Conservation (phyloP, 2,888 invertebrate genomes). For the Lepidonotus clava region DNA sequence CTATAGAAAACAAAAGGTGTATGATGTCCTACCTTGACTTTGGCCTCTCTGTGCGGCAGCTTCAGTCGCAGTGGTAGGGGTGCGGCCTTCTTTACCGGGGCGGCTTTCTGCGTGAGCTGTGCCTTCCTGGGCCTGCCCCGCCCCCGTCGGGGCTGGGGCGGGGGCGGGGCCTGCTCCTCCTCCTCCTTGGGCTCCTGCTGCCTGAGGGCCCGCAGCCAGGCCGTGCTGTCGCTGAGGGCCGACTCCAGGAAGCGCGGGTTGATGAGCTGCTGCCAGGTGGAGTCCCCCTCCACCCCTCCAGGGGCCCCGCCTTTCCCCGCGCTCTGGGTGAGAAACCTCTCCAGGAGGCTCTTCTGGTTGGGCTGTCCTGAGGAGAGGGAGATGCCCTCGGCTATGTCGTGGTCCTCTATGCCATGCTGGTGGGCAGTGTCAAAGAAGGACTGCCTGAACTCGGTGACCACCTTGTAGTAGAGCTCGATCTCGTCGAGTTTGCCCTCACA, state of each 20-base stretch:
- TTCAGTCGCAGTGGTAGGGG: no score
- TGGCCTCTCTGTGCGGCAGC: neutral
- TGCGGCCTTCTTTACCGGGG: neutral
- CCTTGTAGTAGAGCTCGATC: slow-evolving; percentile 17
- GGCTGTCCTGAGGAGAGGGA: neutral
- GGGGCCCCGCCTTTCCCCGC: no score
- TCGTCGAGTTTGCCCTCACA: slow-evolving; percentile 14
- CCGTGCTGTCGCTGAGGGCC: neutral
- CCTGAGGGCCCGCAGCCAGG: neutral
- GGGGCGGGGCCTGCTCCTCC: no score
- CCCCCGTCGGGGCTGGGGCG: no score
- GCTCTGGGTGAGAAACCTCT: neutral
- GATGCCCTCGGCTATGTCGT: slow-evolving; percentile 16
- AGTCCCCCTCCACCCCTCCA: neutral
- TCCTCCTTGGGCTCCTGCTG: neutral
- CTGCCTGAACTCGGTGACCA: slow-evolving; percentile 37
- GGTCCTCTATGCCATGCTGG: neutral
- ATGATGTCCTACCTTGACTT: no score
- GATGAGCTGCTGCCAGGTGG: neutral
- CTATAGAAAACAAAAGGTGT: no score
- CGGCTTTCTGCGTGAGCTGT: neutral
- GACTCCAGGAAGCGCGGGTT: neutral
- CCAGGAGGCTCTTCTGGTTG: neutral
- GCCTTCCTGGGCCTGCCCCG: slow-evolving; percentile 25
- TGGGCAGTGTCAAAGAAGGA: slow-evolving; percentile 17